Base-by-base conservation (phyloP, 2,888 invertebrate species). In the Lobophora halterata region DNA sequence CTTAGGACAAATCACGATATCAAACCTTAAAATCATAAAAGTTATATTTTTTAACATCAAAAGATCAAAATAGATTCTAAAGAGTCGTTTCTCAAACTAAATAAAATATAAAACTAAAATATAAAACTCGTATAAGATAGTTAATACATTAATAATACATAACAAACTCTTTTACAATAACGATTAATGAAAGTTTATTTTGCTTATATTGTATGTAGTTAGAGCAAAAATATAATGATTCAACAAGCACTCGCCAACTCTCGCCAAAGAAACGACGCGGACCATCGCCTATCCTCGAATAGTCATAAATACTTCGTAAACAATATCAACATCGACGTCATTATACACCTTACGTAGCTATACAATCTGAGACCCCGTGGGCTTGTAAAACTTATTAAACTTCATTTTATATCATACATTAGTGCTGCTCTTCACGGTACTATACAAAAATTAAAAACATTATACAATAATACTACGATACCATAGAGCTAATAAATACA, bases 401-500 rank as follows among this genome's bases (percentile, higher is more conserved):
- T 56, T 62, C 62, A 61, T 73, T 67, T 72, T 69, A 79, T 79
- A 80, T 81, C 44, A 79, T 80, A 83, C 82, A 83, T 71, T 69
- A 74, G 71, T 70, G 59, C 68, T 66, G 65, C 63, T 59, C 55
- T 55, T 63, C 80, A 67, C 79, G 61, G 77, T 80, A 81, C 85
- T 86, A 86, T 87, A 87, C 85, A 86, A 86, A 87, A 86, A 86
- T 82, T 85, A 85, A 86, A 85, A 86, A 86, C 82, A 76, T 83
- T 82, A 76, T 80, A 82, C 78, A 79, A 65, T 80, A 78, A 70
- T 73, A 68, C 83, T 85, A 86, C 77, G 52, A 71, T 83, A 82
- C 76, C 70, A 79, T 83, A 83, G 71, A 79, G 59, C 85, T 86
- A 82, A 65, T 72, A 79, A 74, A 71, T 86, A 87, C 80, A 81